A percentile compares a stretch with the other conserved stretches of the same genome.
phyloP scores from a whole-genome alignment of 2,888 invertebrate species.

The Galeopsomyia nigrocyanea region DNA sequence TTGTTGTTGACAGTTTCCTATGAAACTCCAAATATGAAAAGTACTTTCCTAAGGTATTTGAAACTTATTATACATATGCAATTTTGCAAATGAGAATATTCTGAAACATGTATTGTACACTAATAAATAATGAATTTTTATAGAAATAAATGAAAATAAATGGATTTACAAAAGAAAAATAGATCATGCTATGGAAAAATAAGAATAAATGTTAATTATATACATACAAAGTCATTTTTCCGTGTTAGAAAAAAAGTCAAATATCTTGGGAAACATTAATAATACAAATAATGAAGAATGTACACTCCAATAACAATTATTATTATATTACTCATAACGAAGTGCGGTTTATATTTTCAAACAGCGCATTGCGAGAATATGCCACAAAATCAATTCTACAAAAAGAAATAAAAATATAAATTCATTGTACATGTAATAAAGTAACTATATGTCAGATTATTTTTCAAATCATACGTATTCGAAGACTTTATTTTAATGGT shows the following conservation, averaged over 20 bases:
- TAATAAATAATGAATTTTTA: constrained; percentile 9
- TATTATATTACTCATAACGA: constrained; percentile 22
- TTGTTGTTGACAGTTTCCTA: constrained; percentile 38
- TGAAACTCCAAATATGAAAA: constrained; percentile 29
- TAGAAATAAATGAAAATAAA: constrained; percentile 13
- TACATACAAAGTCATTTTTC: background rate
- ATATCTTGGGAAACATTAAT: constrained; percentile 32
- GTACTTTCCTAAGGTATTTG: constrained; percentile 37
- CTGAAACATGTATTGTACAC: background rate
- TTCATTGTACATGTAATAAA: background rate
- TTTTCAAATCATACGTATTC: background rate
- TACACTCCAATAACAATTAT: background rate
- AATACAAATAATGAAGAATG: constrained; percentile 6
- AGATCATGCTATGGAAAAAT: background rate
- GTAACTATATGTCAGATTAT: too few species aligned
- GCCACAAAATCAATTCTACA: constrained; percentile 12
- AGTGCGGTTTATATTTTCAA: constrained; percentile 37
- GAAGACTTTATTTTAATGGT: background rate
- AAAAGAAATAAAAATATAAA: background rate
- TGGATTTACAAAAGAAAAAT: constrained; percentile 4
- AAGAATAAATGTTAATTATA: constrained; percentile 5
- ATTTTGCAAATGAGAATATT: too few species aligned
- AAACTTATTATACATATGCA: constrained; percentile 10
- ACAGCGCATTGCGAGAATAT: constrained; percentile 33
- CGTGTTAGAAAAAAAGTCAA: constrained; percentile 35